Conservation (phyloP, 2,888 invertebrate genomes). For the Himalopsyche anomala region DNA sequence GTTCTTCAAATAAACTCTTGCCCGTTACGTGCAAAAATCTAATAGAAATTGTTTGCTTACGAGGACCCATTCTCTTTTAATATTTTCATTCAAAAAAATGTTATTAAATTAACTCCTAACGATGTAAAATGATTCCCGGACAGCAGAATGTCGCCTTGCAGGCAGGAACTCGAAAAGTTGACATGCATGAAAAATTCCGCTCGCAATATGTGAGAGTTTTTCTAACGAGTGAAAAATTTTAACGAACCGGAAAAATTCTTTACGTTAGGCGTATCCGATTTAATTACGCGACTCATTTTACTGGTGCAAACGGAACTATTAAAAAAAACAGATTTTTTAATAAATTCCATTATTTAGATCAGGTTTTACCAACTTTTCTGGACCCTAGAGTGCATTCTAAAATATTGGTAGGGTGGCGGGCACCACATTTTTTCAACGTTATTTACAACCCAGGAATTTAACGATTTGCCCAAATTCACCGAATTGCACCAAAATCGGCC, state of each 20-base stretch:
- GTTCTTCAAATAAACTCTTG: background rate
- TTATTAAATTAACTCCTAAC: slow-evolving; percentile 50
- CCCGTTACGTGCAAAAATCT: background rate
- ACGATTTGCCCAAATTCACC: no score
- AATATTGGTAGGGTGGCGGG: no score
- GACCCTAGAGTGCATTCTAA: no score
- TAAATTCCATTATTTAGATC: no score
- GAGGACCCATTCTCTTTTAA: background rate
- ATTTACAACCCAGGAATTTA: no score
- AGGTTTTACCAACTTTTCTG: no score
- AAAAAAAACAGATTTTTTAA: no score
- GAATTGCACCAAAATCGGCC: no score
- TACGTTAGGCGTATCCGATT: slow-evolving; percentile 47
- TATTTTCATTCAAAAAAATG: background rate
- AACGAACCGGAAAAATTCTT: slow-evolving; percentile 65
- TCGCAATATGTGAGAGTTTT: slow-evolving; percentile 57
- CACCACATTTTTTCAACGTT: no score
- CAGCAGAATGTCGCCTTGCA: slow-evolving; percentile 51
- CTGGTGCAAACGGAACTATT: slow-evolving; percentile 42
- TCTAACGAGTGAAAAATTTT: slow-evolving; percentile 65
- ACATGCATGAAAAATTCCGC: slow-evolving; percentile 45
- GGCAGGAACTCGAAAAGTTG: slow-evolving; percentile 22
- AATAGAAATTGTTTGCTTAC: background rate
- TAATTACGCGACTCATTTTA: background rate
- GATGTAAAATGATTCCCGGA: slow-evolving; percentile 54